These are phyloP conservation scores for Limnephilus auricula DNA, from an alignment of 2,888 invertebrate genomes.

Conservation along the genomic window DNA sequence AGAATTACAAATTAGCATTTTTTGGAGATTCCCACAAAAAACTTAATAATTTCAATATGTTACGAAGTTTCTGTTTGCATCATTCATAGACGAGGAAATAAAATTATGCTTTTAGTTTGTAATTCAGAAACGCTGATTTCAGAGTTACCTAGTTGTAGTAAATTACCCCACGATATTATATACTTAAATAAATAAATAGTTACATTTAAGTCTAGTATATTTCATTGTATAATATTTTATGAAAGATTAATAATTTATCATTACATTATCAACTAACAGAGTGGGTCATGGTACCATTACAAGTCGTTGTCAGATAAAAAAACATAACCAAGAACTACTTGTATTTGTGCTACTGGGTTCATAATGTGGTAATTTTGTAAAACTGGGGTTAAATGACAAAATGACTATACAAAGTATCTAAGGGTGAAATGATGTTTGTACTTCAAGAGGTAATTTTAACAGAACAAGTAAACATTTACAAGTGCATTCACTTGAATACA, in stretches of 20 bases:
- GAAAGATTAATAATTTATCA: not conserved
- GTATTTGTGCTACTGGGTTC: not conserved
- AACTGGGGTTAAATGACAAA: not conserved
- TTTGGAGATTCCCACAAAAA: too few relatives aligned
- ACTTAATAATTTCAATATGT: too few relatives aligned
- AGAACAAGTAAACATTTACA: not conserved
- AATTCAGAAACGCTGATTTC: too few relatives aligned
- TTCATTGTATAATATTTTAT: not conserved
- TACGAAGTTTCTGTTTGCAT: too few relatives aligned
- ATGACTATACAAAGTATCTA: not conserved
- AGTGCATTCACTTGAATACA: not conserved
- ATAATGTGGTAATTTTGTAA: not conserved
- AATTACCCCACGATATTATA: too few relatives aligned
- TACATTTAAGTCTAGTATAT: not conserved
- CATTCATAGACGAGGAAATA: too few relatives aligned
- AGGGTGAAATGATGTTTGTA: not conserved
- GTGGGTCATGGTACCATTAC: not conserved
- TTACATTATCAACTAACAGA: not conserved
- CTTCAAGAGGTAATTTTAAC: not conserved
- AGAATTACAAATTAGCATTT: too few relatives aligned
- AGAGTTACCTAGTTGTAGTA: too few relatives aligned
- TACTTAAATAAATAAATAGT: not conserved
- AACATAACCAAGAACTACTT: not conserved
- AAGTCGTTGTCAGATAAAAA: not conserved
- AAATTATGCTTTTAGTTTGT: too few relatives aligned